Evolutionary conservation across 2,113 vertebrate genomes (phyloP), one percentile per base, ranked within the genome.

Genomic region (Nesoenas mayeri): DNA sequence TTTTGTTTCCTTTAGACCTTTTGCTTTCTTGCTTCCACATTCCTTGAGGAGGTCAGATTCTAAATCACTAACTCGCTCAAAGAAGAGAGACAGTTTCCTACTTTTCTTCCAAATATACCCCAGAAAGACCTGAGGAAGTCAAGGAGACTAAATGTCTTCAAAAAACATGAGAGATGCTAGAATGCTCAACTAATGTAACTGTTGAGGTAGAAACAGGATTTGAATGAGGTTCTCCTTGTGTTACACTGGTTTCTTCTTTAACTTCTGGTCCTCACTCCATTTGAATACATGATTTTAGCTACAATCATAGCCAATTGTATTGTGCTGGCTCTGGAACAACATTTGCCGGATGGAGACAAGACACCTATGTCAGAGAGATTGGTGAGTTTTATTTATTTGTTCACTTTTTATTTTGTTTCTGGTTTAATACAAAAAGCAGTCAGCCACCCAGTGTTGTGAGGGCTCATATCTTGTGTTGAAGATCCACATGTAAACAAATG

Each of bases 241-340:
- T 60, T 84, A 40, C 40, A 42, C 53, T 74, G 16, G 56, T 75
- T 54, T 95, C 19, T 97, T 98, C 98, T 97, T 99, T 99, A 98
- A 99, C 98, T 38, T 16, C 57, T 78, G 47, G 38, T 83, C 58
- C 44, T 29, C 95, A 99, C 99, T 99, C 99, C 99, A 72, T 99
- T 99, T 96, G 99, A 99, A 97, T 99, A 99, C 96, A 98, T 99
- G 99, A 99, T 99, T 97, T 98, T 99, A 96, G 99, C 99, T 96
- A 99, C 99, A 94, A 99, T 99, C 90, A 99, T 99, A 92, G 99
- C 99, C 93, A 99, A 99, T 98, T 99, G 99, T 96, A 99, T 99
- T 13, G 99, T 99, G 73, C 95, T 99, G 98, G 99, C 99, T 12
- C 92, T 99, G 98, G 99, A 99, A 94, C 99, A 99, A 91, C 99